Evolutionary conservation across 2,113 vertebrate species (phyloP).

Genomic region (Sinocyclocheilus rhinocerous): DNA sequence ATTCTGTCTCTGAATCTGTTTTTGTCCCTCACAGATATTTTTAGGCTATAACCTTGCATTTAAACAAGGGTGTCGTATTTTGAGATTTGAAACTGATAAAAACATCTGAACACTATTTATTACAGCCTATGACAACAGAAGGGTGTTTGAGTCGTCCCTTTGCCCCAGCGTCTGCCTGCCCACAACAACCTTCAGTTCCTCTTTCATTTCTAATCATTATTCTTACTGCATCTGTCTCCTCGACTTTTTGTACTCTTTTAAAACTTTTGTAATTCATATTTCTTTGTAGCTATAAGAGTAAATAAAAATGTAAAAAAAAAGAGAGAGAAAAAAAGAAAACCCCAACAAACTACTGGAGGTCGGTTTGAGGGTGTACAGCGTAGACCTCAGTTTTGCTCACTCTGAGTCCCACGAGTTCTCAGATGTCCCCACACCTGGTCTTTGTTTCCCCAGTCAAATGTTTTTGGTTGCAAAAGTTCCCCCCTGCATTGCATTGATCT

Average conservation of each 20-base stretch:
- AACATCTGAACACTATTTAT: slow-evolving; percentile 58
- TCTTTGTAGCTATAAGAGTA: slow-evolving; percentile 91
- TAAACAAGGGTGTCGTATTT: slow-evolving; percentile 33
- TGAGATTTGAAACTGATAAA: slow-evolving; percentile 33
- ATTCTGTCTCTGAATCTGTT: neutral
- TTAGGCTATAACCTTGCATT: slow-evolving; percentile 44
- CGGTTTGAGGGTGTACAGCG: slow-evolving; percentile 85
- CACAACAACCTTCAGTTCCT: slow-evolving; percentile 76
- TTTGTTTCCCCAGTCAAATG: slow-evolving; percentile 65
- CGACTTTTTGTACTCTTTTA: slow-evolving; percentile 93
- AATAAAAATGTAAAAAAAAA: slow-evolving; percentile 51
- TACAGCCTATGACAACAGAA: slow-evolving; percentile 47
- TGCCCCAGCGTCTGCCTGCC: slow-evolving; percentile 79
- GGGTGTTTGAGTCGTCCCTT: slow-evolving; percentile 48
- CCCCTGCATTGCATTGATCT: slow-evolving; percentile 92
- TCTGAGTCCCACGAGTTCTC: slow-evolving; percentile 82
- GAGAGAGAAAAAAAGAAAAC: slow-evolving; percentile 77
- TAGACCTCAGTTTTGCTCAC: slow-evolving; percentile 81
- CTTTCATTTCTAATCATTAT: slow-evolving; percentile 74
- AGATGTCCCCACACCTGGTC: slow-evolving; percentile 71
- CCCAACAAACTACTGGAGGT: slow-evolving; percentile 80
- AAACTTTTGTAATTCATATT: slow-evolving; percentile 92
- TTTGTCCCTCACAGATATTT: slow-evolving; percentile 22
- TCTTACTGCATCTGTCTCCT: slow-evolving; percentile 71
- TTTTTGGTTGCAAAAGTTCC: slow-evolving; percentile 83